A percentile compares a stretch with the other conserved stretches of the same genome.
Conservation (phyloP, 2,113 vertebrate genomes). For the Tursiops truncatus region DNA sequence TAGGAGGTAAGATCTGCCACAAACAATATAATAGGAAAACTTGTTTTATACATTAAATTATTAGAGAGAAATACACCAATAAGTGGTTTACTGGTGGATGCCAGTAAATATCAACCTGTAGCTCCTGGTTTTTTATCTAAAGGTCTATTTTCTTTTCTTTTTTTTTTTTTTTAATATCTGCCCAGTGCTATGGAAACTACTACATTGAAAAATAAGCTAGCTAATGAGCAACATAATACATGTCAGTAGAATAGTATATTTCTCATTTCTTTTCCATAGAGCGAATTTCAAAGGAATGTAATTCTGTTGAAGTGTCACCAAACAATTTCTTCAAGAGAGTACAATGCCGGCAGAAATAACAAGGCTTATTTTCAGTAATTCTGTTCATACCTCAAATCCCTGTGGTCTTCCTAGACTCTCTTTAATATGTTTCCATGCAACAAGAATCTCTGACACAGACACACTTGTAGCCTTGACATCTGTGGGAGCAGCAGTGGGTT, state of each 20-base stretch:
- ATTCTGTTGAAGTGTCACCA: conserved; percentile 61
- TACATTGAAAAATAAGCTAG: background rate
- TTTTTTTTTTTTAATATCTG: background rate
- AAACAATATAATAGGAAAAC: background rate
- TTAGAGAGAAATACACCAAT: background rate
- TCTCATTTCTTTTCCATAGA: conserved; percentile 36
- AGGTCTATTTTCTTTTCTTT: background rate
- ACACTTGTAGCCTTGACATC: conserved; percentile 91
- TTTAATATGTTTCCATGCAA: conserved; percentile 91
- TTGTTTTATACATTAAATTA: conserved; percentile 8
- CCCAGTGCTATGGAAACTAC: background rate
- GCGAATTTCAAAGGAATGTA: background rate
- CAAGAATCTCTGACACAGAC: conserved; percentile 94
- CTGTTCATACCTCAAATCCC: conserved; percentile 93
- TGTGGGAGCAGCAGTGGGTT: conserved; percentile 92
- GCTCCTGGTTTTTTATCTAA: background rate
- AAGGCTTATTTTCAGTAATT: conserved; percentile 72
- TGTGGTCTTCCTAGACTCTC: conserved; percentile 93
- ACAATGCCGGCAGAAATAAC: conserved; percentile 51
- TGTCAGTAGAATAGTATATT: background rate
- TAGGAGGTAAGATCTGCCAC: background rate
- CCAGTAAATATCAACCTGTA: background rate
- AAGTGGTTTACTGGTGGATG: no score
- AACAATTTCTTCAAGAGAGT: conserved; percentile 56
- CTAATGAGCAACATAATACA: conserved; percentile 14